Evolutionary conservation across 2,888 invertebrate genomes (phyloP), one percentile per base, ranked within the genome.

Genomic region (Lathronympha strigana): DNA sequence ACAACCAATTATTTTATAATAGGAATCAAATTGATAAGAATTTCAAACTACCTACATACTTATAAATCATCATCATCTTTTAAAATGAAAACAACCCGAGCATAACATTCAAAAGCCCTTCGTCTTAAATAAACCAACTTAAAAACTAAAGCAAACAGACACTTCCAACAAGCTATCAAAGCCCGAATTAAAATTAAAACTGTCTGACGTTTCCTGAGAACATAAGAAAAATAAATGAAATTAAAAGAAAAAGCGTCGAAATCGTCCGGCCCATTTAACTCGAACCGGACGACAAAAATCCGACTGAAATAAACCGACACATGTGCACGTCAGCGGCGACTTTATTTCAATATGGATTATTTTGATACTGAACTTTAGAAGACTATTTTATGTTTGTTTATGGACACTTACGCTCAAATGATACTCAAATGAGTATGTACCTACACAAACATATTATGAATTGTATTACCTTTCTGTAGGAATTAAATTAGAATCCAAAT

Each of bases 231-330:
- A 79, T 79, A 75, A 76, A 79, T 82, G 73, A 72, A 78, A 76
- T 63, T 67, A 69, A 72, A 71, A 82, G 79, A 77, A 78, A 82
- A 83, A 79, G 82, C 83, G 79, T 83, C 85, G 83, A 87, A 89
- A 88, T 88, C 79, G 85, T 83, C 80, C 92, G 92, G 92, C 84
- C 89, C 92, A 92, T 92, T 92, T 91, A 90, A 86, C 80, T 80
- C 83, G 84, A 80, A 90, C 92, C 91, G 92, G 92, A 92, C 92
- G 91, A 91, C 92, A 90, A 92, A 90, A 91, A 87, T 90, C 86
- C 80, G 77, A 80, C 90, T 90, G 90, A 92, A 91, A 91, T 91
- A 90, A 88, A 87, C 88, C 78, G 83, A 83, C 92, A 92, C 87
- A 90, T 91, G 90, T 86, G 79, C 74, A 79, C 81, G 86, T 91